Evolutionary conservation across 2,888 invertebrate species (phyloP), one percentile per base, ranked within the genome.

Genomic region (Drosophila infuscata): DNA sequence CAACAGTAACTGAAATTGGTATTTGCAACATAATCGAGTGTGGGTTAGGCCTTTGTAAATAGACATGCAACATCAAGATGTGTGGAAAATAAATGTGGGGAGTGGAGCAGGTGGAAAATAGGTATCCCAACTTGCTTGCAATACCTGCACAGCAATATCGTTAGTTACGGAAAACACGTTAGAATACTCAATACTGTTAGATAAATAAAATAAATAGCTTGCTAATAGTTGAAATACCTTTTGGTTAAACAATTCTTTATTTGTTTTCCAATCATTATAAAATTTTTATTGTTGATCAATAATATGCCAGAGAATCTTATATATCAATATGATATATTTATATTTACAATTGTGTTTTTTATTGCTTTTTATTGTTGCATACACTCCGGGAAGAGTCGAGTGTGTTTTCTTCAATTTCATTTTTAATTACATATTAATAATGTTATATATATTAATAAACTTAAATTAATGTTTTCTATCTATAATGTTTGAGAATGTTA

Each of bases 1-100:
- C 63, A 61, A 51, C 38, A 51, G 51, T 33, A 49, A 57, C 41
- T 49, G 48, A 73, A 81, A 79, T 70, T 62, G 59, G 20, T 33
- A 49, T 56, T 49, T 30, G 3, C 36, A 46, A 38, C 46, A 51
- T 43, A 51, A 62, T 67, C 58, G 29, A 49, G 64, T 56, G 20
- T 20, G 58, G 20, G 25, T 29, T 7, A 32, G 20, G 33, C 8
- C 7, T 30, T n/a, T 20, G 29, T 5, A 41, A 64, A 60, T 17
- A 33, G 30, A 30, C 32, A 25, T 17, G 38, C 20, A 51, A 51
- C 12, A 67, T 25, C 20, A 25, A 25, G 20, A 51, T n/a, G 7
- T 32, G 32, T 4, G 41, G 9, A 4, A 8, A 0, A 17, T 9
- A 0, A 8, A 17, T 4, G 17, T 38, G 38, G 4, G 17, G 17